Percentiles rank a stretch among this genome's conserved stretches.
Evolutionary conservation across 2,888 invertebrate species (phyloP).

Genomic region (Bombyx huttoni): DNA sequence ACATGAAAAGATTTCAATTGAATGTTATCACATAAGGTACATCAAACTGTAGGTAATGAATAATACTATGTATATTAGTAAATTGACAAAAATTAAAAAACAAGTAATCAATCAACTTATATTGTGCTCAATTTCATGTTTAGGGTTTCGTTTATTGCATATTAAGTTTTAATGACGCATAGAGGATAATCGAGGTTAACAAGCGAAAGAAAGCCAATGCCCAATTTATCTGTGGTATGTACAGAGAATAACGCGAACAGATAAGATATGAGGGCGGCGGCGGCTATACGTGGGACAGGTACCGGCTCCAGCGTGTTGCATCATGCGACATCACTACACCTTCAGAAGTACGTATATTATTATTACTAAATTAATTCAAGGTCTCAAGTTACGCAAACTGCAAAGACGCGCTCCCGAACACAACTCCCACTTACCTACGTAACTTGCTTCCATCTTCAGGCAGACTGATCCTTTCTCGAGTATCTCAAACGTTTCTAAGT

Average conservation of each 20-base stretch:
- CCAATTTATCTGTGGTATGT: conserved; percentile 28
- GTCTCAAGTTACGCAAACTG: conserved; percentile 21
- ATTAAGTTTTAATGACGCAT: background rate
- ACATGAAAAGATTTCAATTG: too few relatives aligned
- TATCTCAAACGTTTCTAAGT: conserved; percentile 32
- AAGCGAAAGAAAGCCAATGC: conserved; percentile 10
- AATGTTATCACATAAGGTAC: too few relatives aligned
- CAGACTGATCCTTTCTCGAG: conserved; percentile 14
- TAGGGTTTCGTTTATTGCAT: background rate
- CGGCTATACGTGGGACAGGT: conserved; percentile 3
- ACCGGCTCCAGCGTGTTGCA: conserved; percentile 13
- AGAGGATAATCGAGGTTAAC: background rate
- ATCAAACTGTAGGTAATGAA: too few relatives aligned
- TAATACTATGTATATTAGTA: too few relatives aligned
- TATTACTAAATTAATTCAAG: conserved; percentile 19
- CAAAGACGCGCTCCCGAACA: conserved; percentile 6
- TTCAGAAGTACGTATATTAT: conserved; percentile 8
- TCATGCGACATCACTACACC: conserved; percentile 15
- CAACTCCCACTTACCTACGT: conserved; percentile 42
- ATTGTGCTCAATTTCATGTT: background rate
- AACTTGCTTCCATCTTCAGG: conserved; percentile 46
- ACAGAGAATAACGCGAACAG: conserved; percentile 20
- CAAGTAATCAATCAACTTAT: background rate
- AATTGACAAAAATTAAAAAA: too few relatives aligned
- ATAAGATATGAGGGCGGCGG: conserved; percentile 36